These are phyloP conservation scores for Scomber scombrus DNA, from an alignment of 2,113 vertebrate genomes.

Conservation along the genomic window DNA sequence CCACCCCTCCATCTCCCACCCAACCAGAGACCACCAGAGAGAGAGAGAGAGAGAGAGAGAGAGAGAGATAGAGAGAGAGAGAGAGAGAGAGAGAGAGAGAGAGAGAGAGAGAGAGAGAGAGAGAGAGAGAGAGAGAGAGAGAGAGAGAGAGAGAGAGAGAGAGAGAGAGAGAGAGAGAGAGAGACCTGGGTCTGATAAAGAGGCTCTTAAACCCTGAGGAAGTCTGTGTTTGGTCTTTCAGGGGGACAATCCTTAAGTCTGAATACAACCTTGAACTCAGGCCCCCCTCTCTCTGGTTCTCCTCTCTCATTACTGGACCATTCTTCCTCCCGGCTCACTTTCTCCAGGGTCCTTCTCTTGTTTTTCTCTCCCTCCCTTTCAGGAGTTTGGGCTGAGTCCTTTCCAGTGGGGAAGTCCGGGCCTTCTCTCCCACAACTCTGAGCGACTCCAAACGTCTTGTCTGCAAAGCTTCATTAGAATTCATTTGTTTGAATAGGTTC, in stretches of 20 bases:
- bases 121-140: background rate
- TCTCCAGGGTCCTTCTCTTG: slow-evolving; percentile 69
- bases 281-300: slow-evolving; percentile 36
- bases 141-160: slow-evolving; percentile 64
- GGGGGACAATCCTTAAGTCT: slow-evolving; percentile 71
- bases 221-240: slow-evolving; percentile 79
- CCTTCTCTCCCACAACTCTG: slow-evolving; percentile 47
- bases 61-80: slow-evolving; percentile 70
- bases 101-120: background rate
- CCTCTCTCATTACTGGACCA: slow-evolving; percentile 74
- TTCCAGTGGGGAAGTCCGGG: slow-evolving; percentile 58
- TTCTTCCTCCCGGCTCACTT: slow-evolving; percentile 69
- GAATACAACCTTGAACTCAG: slow-evolving; percentile 81
- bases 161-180: slow-evolving; percentile 47
- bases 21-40: slow-evolving; percentile 74
- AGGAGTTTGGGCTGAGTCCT: slow-evolving; percentile 61
- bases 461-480: slow-evolving; percentile 72
- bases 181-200: slow-evolving; percentile 73
- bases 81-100: background rate
- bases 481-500: slow-evolving; percentile 73
- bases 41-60: background rate
- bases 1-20: slow-evolving; percentile 43
- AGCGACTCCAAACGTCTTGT: slow-evolving; percentile 61
- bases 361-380: slow-evolving; percentile 65
- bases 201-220: slow-evolving; percentile 81